A percentile compares a stretch with the other conserved stretches of the same genome.
Conservation (phyloP, 2,113 vertebrate genomes). For the Holacanthus passer region DNA sequence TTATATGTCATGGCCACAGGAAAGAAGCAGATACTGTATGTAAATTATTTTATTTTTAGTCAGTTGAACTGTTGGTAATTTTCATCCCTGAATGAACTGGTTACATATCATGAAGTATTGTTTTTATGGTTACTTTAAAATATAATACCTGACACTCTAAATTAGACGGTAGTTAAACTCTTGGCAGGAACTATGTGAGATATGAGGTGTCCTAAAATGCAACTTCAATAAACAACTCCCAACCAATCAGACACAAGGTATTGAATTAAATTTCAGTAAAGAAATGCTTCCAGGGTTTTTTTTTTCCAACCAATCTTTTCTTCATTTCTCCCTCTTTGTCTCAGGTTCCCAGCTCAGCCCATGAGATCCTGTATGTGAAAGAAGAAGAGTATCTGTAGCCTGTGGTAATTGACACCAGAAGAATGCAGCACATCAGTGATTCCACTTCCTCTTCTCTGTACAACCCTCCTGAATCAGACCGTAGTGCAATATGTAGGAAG, state of each 20-base stretch:
- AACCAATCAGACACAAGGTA: not conserved
- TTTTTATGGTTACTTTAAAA: not conserved
- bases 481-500: conserved; percentile 24
- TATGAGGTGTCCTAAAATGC: not conserved
- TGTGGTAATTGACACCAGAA: not conserved
- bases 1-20: not conserved
- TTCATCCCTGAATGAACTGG: not conserved
- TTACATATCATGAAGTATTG: not conserved
- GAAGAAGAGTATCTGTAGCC: conserved; percentile 86
- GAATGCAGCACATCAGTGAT: conserved; percentile 12
- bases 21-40: not conserved
- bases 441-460: conserved; percentile 34
- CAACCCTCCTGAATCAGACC: conserved; percentile 14
- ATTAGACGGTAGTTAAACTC: not conserved
- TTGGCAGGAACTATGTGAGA: not conserved
- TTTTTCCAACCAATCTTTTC: not conserved
- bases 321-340: not conserved
- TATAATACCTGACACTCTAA: not conserved
- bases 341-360: conserved; percentile 91
- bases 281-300: not conserved
- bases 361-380: conserved; percentile 92
- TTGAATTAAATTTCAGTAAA: not conserved
- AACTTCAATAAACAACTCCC: not conserved
- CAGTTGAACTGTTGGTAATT: not conserved
- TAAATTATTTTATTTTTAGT: not conserved